phyloP scores from a whole-genome alignment of 2,113 vertebrate genomes.

The Dasypus novemcinctus region DNA sequence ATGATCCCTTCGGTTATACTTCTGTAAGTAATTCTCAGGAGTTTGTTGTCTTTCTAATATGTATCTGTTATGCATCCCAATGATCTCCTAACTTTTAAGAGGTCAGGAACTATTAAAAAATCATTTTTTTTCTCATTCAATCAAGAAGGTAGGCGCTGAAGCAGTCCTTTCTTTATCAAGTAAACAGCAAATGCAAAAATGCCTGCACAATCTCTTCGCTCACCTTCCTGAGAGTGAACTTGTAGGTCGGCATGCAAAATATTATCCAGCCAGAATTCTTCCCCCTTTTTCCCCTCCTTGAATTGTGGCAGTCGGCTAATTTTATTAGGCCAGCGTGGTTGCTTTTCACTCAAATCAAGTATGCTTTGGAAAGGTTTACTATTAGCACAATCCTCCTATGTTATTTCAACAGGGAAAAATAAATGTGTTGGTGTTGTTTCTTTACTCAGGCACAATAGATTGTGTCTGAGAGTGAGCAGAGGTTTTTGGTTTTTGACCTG shows the following conservation, averaged over 20 bases:
- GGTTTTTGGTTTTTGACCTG: conserved; percentile 66
- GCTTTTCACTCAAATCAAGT: neutral
- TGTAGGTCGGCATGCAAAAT: neutral
- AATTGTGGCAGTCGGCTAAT: neutral
- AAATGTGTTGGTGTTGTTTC: conserved; percentile 23
- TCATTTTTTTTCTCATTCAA: neutral
- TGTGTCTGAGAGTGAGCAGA: conserved; percentile 60
- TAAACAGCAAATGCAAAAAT: neutral
- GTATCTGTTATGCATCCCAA: neutral
- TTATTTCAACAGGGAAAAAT: conserved; percentile 17
- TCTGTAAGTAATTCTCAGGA: neutral
- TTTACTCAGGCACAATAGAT: conserved; percentile 50
- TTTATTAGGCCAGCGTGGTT: neutral
- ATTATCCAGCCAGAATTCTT: neutral
- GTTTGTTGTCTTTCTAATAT: neutral
- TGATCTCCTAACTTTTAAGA: neutral
- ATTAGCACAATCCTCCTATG: neutral
- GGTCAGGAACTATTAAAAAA: neutral
- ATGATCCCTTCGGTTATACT: neutral
- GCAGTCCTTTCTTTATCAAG: neutral
- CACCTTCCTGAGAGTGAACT: neutral
- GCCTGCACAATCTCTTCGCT: neutral
- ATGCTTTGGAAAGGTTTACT: conserved; percentile 44
- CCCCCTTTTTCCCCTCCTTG: neutral
- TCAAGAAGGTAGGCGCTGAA: neutral